Evolutionary conservation across 2,113 vertebrate species (phyloP).

Genomic region (Antigone vipio): DNA sequence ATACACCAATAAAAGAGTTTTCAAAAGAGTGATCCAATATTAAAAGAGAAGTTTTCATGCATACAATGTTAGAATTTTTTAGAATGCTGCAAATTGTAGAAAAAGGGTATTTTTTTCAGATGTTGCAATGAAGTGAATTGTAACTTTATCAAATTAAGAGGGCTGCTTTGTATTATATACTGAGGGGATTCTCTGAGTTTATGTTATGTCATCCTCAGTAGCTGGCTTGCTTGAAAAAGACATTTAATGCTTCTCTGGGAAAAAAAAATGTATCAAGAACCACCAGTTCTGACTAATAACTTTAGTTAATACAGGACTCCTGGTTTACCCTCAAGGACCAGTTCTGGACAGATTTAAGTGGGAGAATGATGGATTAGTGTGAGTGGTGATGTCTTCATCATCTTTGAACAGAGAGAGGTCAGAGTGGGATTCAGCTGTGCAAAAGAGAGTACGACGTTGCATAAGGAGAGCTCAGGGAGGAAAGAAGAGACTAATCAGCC

Average conservation of each 20-base stretch:
- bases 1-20: neutral
- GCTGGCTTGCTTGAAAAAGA: neutral
- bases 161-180: neutral
- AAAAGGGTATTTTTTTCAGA: neutral
- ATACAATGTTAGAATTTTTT: neutral
- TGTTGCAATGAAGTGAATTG: neutral
- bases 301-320: neutral
- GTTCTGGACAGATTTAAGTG: neutral
- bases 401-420: neutral
- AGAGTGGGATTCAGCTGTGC: neutral
- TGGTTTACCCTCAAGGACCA: neutral
- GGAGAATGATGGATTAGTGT: neutral
- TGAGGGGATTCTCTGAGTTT: neutral
- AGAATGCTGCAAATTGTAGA: neutral
- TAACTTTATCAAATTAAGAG: neutral
- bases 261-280: neutral
- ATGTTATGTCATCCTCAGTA: neutral
- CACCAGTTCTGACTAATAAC: neutral
- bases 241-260: neutral
- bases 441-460: neutral
- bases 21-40: neutral
- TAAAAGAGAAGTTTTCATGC: neutral
- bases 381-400: neutral
- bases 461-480: neutral
- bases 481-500: neutral